Base-by-base conservation (phyloP, 1,140 invertebrate species). In the Plectrocnemia conspersa region DNA sequence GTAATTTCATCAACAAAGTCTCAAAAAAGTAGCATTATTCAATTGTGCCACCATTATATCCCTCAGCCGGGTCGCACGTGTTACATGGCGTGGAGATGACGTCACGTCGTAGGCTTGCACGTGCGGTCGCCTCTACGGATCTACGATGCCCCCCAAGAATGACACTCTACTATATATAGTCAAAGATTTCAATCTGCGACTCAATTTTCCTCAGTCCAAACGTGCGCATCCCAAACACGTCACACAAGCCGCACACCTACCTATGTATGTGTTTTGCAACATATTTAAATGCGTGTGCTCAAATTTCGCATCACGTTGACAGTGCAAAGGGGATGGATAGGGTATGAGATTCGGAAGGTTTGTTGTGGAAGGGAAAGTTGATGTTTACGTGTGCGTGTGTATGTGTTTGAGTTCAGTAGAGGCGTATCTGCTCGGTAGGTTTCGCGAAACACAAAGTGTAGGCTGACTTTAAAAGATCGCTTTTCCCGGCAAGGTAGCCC, bases 31-130 rank as follows among this genome's bases (percentile, higher is more conserved):
- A 59, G 54, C 46, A 59, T 59, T 59, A 54, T 59, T 59, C 52
- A 59, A 59, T 59, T 42, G 36, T 50, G 54, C 50, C 54, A 59
- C 44, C 52, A 54, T 59, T 59, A 54, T 52, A 52, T 45, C 32
- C 21, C 40, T 47, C 46, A 25, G 44, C 15, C 44, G 25, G 19
- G 11, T 33, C 50, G 38, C 52, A 46, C 25, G 52, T 45, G 15
- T 19, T 24, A 33, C 45, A 42, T 33, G 42, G 32, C 41, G 49
- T 15, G 45, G 11, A 40, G 52, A 55, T 59, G 58, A 59, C 58
- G 58, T 59, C 58, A 59, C 58, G 58, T 55, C 23, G 10, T 38
- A n/a, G 19, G 18, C 27, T 16, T 9, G 24, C 52, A 59, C 58
- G 58, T 59, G 58, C 47, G 47, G 29, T 36, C 38, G 33, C 9